Evolutionary conservation across 1,140 invertebrate species (phyloP), one percentile per base, ranked within the genome.

Genomic region (Octopus sinensis): DNA sequence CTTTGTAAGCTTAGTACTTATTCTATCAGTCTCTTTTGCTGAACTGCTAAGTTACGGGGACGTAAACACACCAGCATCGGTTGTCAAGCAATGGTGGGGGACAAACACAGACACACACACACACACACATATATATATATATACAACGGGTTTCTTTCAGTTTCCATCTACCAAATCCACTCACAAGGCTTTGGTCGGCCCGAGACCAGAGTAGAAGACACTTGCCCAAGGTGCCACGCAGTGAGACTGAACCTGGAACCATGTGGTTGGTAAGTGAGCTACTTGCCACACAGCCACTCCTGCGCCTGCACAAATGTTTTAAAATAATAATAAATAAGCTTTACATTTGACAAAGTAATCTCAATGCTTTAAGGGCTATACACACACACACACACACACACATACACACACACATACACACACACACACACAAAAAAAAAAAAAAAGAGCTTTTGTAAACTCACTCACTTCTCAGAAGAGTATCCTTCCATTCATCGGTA

Each of bases 321-420:
- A 62, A 9, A 62, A 9, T 9, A 17, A 7, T 62, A 23, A 23
- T 62, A 9, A 62, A 62, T 7, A 62, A 62, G 17, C 17, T 62
- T 9, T 62, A 7, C 17, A 9, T 62, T 62, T 9, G 56, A 62
- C 17, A 7, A 9, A 62, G 7, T 9, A 62, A 9, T 17, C 7
- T 7, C 17, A 9, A 17, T 7, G 56, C 7, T 7, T 62, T 62
- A 17, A 17, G 17, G 56, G 56, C 56, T 9, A 17, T 62, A 62
- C 56, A 62, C 56, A 62, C 56, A 62, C 56, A 62, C 56, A 62
- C 56, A 62, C 56, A 62, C 56, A 62, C 56, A 62, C 56, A 62
- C 56, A 62, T 17, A 62, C 56, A 62, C 7, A 9, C 56, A 62
- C 17, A 9, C 17, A 62, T 62, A 62, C 56, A 62, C 56, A 62